Evolutionary conservation across 1,140 invertebrate species (phyloP).

Genomic region (Drosophila bifasciata): DNA sequence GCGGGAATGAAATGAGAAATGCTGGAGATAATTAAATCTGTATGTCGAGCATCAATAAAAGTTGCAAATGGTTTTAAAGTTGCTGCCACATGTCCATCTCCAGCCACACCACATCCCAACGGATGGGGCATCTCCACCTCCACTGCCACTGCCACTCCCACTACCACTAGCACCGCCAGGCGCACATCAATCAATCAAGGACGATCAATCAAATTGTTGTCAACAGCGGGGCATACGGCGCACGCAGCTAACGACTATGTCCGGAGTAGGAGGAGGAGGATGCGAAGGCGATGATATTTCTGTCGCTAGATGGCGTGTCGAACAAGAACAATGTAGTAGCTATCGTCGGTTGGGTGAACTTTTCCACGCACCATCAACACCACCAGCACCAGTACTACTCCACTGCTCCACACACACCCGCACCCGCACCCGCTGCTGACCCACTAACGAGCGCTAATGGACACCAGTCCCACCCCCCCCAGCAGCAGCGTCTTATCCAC

Average conservation of each 20-base stretch:
- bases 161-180: background rate
- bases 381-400: no score
- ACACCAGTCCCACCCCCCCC: conserved; percentile 37
- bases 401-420: background rate
- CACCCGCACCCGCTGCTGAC: background rate
- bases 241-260: conserved; percentile 53
- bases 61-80: conserved; percentile 73
- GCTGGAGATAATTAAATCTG: conserved; percentile 67
- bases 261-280: conserved; percentile 2
- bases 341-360: conserved; percentile 57
- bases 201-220: conserved; percentile 78
- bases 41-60: conserved; percentile 73
- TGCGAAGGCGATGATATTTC: conserved; percentile 32
- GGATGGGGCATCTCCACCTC: background rate
- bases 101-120: background rate
- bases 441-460: conserved; percentile 75
- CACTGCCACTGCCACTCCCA: background rate
- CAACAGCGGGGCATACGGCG: conserved; percentile 48
- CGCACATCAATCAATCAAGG: conserved; percentile 74
- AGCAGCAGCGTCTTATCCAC: background rate
- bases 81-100: conserved; percentile 4
- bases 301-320: conserved; percentile 75
- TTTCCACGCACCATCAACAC: conserved; percentile 8
- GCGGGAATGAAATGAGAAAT: background rate
- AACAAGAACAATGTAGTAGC: conserved; percentile 72